Percentiles rank a stretch among this genome's conserved stretches.
These are phyloP conservation scores for Limnothrissa miodon DNA, from an alignment of 2,113 vertebrate genomes.

Conservation along the genomic window DNA sequence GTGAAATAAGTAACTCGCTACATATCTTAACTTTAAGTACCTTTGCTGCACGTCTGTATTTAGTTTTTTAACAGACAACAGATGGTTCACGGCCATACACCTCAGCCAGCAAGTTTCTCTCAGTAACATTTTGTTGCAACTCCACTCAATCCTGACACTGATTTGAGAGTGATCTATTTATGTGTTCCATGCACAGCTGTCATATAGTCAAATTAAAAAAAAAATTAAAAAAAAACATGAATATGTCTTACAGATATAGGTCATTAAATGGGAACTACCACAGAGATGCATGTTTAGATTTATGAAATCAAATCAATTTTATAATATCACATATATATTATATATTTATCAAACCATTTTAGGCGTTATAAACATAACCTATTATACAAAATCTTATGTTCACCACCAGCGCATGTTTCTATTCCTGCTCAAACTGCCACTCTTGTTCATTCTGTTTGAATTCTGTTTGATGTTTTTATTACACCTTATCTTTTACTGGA, in stretches of 20 bases:
- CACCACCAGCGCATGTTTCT: neutral
- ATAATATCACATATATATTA: too few species aligned
- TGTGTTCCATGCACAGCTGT: neutral
- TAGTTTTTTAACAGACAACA: slow-evolving; percentile 83
- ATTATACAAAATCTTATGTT: neutral
- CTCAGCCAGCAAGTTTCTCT: slow-evolving; percentile 73
- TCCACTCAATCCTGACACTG: slow-evolving; percentile 72
- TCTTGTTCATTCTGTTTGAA: neutral
- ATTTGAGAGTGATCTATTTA: slow-evolving; percentile 75
- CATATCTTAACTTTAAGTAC: slow-evolving; percentile 69
- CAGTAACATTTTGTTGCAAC: too few species aligned
- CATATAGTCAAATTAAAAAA: too few species aligned
- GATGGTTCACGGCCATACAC: slow-evolving; percentile 80
- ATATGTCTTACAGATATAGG: neutral
- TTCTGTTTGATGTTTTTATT: neutral
- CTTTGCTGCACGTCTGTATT: slow-evolving; percentile 77
- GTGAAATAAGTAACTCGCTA: slow-evolving; percentile 70
- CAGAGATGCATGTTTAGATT: neutral
- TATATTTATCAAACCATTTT: neutral
- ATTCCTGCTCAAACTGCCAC: neutral
- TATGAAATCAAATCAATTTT: neutral
- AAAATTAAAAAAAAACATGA: too few species aligned
- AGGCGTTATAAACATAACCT: neutral
- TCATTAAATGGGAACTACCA: neutral
- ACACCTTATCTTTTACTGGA: neutral